These are phyloP conservation scores for Rhizomys pruinosus DNA, from an alignment of 2,113 vertebrate species.

Conservation along the genomic window DNA sequence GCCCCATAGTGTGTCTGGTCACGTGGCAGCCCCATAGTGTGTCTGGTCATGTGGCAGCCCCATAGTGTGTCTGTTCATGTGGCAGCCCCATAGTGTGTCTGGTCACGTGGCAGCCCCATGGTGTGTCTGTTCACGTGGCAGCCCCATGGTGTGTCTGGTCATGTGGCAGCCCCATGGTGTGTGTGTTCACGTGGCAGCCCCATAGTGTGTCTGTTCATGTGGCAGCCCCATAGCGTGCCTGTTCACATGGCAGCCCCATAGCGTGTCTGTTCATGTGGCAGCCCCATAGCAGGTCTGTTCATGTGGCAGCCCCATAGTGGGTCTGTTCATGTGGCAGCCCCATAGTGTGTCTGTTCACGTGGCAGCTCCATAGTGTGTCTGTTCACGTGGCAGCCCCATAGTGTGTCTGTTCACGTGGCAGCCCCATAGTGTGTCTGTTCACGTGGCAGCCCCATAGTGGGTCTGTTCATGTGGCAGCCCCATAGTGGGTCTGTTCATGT, in stretches of 20 bases:
- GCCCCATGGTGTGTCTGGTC: not conserved
- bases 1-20: not conserved
- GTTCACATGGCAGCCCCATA: not conserved
- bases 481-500: not conserved
- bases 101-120: not conserved
- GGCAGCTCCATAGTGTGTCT: not conserved
- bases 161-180: not conserved
- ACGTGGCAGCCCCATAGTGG: not conserved
- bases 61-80: not conserved
- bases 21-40: not conserved
- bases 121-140: not conserved
- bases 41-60: not conserved
- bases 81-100: not conserved
- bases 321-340: not conserved
- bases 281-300: too few species aligned
- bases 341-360: not conserved
- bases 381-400: not conserved
- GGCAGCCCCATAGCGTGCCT: not conserved
- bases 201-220: not conserved
- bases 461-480: not conserved
- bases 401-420: not conserved
- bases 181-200: not conserved
- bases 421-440: not conserved
- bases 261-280: not conserved
- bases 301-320: too few species aligned